These are phyloP conservation scores for Muraenolepis orangiensis DNA, from an alignment of 2,797 vertebrate species.

Conservation along the genomic window DNA sequence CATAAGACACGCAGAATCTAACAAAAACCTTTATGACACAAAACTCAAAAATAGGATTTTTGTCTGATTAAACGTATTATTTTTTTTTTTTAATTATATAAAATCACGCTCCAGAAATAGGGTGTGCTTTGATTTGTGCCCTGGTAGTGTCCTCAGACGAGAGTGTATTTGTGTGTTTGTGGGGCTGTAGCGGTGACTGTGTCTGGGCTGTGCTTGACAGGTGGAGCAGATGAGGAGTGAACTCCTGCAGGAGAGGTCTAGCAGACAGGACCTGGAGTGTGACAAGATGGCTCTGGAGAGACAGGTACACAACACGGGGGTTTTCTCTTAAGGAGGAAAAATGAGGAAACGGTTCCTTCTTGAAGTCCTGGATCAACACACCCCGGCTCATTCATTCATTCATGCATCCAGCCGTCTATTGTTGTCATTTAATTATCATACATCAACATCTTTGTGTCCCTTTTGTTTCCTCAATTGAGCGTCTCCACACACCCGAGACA, in stretches of 20 bases:
- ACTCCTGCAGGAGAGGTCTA: conserved; percentile 91
- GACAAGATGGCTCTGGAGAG: conserved; percentile 97
- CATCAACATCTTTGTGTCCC: conserved; percentile 15
- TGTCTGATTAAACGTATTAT: neutral
- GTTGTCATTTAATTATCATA: conserved; percentile 1
- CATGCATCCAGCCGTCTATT: conserved; percentile 19
- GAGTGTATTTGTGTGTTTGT: conserved; percentile 57
- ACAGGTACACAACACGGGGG: conserved; percentile 82
- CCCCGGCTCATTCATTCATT: conserved; percentile 30
- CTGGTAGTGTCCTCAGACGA: conserved; percentile 26
- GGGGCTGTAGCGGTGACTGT: conserved; percentile 59
- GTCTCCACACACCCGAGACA: neutral
- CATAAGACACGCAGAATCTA: neutral
- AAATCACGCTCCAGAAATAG: neutral
- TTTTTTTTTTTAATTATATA: neutral
- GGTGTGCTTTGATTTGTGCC: conserved; percentile 21
- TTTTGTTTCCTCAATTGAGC: neutral
- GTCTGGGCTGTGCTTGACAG: conserved; percentile 77
- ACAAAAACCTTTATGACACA: neutral
- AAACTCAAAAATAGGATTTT: conserved; percentile 5
- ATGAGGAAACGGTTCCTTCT: conserved; percentile 26
- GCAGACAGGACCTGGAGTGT: conserved; percentile 94
- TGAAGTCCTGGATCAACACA: conserved; percentile 22
- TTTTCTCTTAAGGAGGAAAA: conserved; percentile 36
- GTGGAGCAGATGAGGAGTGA: conserved; percentile 95